Conservation (phyloP, 2,888 invertebrate species). For the Drosophila percnosoma region DNA sequence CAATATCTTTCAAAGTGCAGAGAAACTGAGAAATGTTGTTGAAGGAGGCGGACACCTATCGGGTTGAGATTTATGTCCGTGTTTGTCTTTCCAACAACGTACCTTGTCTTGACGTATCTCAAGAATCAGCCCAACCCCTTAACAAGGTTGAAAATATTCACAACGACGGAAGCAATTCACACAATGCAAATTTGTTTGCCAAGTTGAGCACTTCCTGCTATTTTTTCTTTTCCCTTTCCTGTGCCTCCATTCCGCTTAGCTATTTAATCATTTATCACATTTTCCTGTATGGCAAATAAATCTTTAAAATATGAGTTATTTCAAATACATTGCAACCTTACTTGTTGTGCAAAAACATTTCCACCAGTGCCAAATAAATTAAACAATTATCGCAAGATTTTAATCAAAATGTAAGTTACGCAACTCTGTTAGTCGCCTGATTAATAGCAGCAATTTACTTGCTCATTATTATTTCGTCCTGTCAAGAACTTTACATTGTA, state of each 20-base stretch:
- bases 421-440: conserved; percentile 29
- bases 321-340: conserved; percentile 11
- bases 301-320: conserved; percentile 49
- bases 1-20: conserved; percentile 4
- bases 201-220: conserved; percentile 46
- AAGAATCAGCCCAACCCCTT: conserved; percentile 31
- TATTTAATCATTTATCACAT: conserved; percentile 21
- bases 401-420: conserved; percentile 15
- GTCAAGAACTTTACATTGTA: not conserved
- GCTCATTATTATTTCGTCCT: conserved; percentile 37
- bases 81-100: not conserved
- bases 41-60: not conserved
- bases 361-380: not conserved
- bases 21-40: conserved; percentile 17
- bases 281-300: conserved; percentile 7
- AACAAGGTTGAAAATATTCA: conserved; percentile 11
- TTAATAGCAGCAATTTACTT: conserved; percentile 50
- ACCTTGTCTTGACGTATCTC: conserved; percentile 25
- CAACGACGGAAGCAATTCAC: conserved; percentile 67
- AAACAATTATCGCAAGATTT: conserved; percentile 12
- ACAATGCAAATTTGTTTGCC: conserved; percentile 64
- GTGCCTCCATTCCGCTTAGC: conserved; percentile 20
- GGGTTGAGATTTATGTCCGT: conserved; percentile 3
- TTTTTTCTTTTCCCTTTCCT: not conserved
- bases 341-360: conserved; percentile 27